phyloP scores from a whole-genome alignment of 1,140 invertebrate genomes.

The Orius insidiosus region DNA sequence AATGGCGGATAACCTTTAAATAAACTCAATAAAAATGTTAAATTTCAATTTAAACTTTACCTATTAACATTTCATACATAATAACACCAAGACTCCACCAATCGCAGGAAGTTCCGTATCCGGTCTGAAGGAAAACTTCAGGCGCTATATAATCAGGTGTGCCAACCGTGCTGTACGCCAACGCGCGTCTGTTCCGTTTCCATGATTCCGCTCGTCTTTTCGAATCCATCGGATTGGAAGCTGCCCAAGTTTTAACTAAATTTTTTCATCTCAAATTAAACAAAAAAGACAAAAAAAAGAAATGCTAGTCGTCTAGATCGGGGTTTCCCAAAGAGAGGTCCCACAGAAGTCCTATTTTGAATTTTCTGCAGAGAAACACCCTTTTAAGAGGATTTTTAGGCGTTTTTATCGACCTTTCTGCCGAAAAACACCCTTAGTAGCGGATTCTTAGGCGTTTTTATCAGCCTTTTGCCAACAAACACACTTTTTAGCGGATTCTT shows the following conservation, averaged over 20 bases:
- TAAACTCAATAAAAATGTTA: slow-evolving; percentile 18
- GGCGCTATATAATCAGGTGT: slow-evolving; percentile 99
- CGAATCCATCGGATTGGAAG: slow-evolving; percentile 79
- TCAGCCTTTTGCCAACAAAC: too few species aligned
- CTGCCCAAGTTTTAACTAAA: slow-evolving; percentile 23
- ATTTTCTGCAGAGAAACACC: too few species aligned
- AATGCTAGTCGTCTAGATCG: background rate
- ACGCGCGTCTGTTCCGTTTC: slow-evolving; percentile 86
- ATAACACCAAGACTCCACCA: slow-evolving; percentile 99
- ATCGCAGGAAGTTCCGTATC: slow-evolving; percentile 92
- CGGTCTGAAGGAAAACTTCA: slow-evolving; percentile 92
- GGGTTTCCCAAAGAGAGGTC: background rate
- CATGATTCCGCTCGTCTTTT: slow-evolving; percentile 94
- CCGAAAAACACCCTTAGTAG: too few species aligned
- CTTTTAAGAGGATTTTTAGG: too few species aligned
- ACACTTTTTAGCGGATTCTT: too few species aligned
- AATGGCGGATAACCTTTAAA: slow-evolving; percentile 87
- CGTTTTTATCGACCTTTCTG: too few species aligned
- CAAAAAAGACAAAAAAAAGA: background rate
- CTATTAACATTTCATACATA: slow-evolving; percentile 99
- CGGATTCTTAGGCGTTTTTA: too few species aligned
- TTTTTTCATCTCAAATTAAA: slow-evolving; percentile 8
- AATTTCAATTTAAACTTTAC: slow-evolving; percentile 28
- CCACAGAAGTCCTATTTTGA: too few species aligned
- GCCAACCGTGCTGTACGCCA: slow-evolving; percentile 92